Evolutionary conservation across 2,797 vertebrate species (phyloP).

Genomic region (Tokudaia tokunoshimensis): DNA sequence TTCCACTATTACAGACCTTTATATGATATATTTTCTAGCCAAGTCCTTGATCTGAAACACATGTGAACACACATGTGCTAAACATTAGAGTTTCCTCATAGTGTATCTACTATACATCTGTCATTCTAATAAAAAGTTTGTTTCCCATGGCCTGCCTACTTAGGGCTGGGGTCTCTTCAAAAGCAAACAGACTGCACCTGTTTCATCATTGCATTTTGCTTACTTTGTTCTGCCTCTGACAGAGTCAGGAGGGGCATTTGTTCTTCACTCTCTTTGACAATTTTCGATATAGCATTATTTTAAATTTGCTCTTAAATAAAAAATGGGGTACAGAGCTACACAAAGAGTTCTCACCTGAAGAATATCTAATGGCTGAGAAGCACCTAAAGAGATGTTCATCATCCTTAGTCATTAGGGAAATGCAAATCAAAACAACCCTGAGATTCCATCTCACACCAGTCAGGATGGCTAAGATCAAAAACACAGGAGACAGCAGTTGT

Average conservation of each 20-base stretch:
- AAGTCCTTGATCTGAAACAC: not conserved
- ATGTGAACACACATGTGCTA: not conserved
- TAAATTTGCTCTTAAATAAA: not conserved
- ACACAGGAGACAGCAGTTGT: too few species aligned
- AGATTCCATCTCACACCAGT: too few species aligned
- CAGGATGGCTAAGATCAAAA: too few species aligned
- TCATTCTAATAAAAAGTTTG: not conserved
- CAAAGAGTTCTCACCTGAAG: too few species aligned
- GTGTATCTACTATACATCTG: not conserved
- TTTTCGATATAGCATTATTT: conserved; percentile 1
- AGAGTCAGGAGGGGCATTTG: not conserved
- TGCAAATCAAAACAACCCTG: too few species aligned
- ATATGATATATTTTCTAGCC: not conserved
- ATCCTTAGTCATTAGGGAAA: too few species aligned
- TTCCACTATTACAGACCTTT: not conserved
- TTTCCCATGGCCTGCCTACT: not conserved
- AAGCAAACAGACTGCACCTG: not conserved
- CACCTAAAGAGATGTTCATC: too few species aligned
- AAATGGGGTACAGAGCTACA: too few species aligned
- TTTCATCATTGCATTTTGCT: not conserved
- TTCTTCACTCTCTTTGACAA: not conserved
- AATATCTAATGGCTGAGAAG: too few species aligned
- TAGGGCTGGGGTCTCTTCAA: not conserved
- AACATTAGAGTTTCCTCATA: not conserved
- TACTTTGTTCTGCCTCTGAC: not conserved